phyloP scores from a whole-genome alignment of 2,797 vertebrate species.

The Anguilla marmorata region DNA sequence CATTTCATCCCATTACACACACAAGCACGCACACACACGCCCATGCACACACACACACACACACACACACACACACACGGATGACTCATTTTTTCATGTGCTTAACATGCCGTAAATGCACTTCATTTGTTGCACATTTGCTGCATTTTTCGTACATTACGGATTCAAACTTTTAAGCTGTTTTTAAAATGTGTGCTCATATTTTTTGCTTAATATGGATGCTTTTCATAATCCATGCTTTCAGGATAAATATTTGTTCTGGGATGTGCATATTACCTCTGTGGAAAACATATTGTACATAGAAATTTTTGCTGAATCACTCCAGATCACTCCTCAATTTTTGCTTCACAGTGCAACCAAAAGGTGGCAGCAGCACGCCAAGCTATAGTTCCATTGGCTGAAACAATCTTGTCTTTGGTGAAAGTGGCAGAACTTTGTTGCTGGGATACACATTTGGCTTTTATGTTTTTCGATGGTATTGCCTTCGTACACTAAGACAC shows the following conservation, averaged over 20 bases:
- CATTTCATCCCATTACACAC: neutral
- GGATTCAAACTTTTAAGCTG: neutral
- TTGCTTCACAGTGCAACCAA: conserved; percentile 4
- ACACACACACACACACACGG: neutral
- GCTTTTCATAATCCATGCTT: neutral
- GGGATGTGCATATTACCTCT: neutral
- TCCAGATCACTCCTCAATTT: neutral
- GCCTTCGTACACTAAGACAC: neutral
- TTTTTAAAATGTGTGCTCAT: neutral
- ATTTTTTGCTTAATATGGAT: neutral
- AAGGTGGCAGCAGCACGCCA: conserved; percentile 30
- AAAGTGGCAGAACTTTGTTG: conserved; percentile 9
- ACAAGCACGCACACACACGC: neutral
- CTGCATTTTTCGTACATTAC: neutral
- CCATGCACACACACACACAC: neutral
- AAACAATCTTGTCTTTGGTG: neutral
- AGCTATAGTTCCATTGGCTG: neutral
- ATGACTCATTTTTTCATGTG: neutral
- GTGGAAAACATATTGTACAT: neutral
- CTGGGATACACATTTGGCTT: conserved; percentile 13
- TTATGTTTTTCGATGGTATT: conserved; percentile 8
- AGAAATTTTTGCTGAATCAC: neutral
- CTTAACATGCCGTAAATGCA: neutral
- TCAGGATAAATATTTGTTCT: neutral
- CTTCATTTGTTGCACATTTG: neutral